Conservation (phyloP, 2,113 vertebrate genomes). For the Mobula birostris region DNA sequence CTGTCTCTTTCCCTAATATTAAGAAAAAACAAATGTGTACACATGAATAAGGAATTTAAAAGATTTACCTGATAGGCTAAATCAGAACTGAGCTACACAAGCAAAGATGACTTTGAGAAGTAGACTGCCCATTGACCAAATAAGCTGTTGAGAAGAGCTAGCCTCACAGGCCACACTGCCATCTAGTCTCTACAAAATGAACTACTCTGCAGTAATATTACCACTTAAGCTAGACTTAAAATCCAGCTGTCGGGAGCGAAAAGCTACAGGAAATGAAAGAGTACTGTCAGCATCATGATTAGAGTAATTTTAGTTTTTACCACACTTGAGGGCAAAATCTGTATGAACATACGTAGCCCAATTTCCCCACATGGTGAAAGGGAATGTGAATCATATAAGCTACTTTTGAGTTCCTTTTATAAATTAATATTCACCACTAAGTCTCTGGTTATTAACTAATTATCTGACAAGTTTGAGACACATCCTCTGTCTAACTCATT, state of each 20-base stretch:
- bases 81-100: background rate
- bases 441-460: background rate
- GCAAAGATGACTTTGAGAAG: background rate
- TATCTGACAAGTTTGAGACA: background rate
- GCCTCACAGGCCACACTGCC: background rate
- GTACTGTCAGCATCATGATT: background rate
- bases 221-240: background rate
- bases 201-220: background rate
- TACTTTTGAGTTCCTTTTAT: background rate
- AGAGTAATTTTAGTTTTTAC: background rate
- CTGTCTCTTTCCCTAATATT: background rate
- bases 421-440: background rate
- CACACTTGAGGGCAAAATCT: background rate
- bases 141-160: background rate
- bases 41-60: background rate
- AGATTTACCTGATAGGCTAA: background rate
- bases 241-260: background rate
- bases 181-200: background rate
- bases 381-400: background rate
- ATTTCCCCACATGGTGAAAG: background rate
- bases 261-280: background rate
- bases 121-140: background rate
- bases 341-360: background rate
- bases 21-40: background rate
- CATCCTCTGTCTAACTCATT: background rate